Conservation (phyloP, 1,140 invertebrate genomes). For the Drosophila virilis region DNA sequence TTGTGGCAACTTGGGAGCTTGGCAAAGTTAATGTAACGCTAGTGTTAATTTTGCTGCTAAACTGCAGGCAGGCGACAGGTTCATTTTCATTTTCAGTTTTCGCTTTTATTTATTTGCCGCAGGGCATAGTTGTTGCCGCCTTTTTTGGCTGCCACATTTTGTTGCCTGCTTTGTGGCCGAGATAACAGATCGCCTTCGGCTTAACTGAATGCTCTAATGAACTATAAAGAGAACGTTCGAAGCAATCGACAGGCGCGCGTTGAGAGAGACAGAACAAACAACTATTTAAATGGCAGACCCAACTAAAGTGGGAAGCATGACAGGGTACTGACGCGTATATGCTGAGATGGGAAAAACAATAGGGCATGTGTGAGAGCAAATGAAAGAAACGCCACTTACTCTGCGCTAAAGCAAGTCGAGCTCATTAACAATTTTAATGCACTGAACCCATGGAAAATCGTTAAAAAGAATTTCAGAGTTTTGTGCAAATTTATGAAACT, state of each 20-base stretch:
- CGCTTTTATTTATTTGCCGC: conserved; percentile 22
- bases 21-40: conserved; percentile 35
- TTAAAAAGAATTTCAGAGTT: no score
- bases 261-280: no score
- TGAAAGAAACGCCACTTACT: no score
- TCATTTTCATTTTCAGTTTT: conserved; percentile 57
- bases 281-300: neutral
- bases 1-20: conserved; percentile 25
- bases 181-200: conserved; percentile 1
- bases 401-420: no score
- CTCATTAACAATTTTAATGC: no score
- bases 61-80: conserved; percentile 61
- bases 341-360: neutral
- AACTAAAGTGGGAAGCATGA: neutral
- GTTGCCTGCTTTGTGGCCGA: conserved; percentile 6
- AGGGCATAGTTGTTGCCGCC: neutral
- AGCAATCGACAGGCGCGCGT: neutral
- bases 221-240: neutral
- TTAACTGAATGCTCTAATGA: conserved; percentile 23
- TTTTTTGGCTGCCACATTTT: neutral
- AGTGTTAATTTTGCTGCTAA: conserved; percentile 63
- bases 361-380: no score
- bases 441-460: no score
- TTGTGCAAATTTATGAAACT: no score
- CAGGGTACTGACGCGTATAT: neutral